A percentile compares a stretch with the other conserved stretches of the same genome.
These are phyloP conservation scores for Actias luna DNA, from an alignment of 2,888 invertebrate genomes.

Conservation along the genomic window DNA sequence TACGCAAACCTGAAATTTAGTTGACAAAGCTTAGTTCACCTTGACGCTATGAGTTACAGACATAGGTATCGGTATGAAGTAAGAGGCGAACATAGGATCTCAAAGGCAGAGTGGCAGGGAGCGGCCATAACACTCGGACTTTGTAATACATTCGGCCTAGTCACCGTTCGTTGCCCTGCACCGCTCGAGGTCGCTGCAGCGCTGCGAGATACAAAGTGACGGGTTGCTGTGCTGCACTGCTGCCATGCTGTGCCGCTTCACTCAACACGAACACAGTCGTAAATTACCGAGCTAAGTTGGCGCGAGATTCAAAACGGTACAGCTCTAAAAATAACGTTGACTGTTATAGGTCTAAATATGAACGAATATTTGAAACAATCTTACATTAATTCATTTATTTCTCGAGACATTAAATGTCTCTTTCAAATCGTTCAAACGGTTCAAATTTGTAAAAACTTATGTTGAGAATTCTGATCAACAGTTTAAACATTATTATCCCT, in stretches of 20 bases:
- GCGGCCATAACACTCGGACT: slow-evolving; percentile 76
- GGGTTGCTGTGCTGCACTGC: slow-evolving; percentile 33
- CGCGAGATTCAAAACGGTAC: slow-evolving; percentile 43
- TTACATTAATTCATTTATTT: too few relatives aligned
- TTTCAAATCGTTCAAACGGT: too few relatives aligned
- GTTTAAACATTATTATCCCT: too few relatives aligned
- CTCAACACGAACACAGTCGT: slow-evolving; percentile 53
- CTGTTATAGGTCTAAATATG: background rate
- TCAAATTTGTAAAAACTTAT: too few relatives aligned
- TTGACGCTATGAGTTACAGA: slow-evolving; percentile 68
- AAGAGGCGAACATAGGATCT: slow-evolving; percentile 78
- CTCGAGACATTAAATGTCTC: too few relatives aligned
- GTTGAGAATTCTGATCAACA: too few relatives aligned
- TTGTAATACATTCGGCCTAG: slow-evolving; percentile 81
- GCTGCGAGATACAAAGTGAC: slow-evolving; percentile 32
- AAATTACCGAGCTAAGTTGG: slow-evolving; percentile 53
- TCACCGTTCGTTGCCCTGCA: slow-evolving; percentile 78
- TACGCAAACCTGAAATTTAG: slow-evolving; percentile 12
- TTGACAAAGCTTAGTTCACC: slow-evolving; percentile 53
- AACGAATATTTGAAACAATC: too few relatives aligned
- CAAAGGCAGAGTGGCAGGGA: slow-evolving; percentile 74
- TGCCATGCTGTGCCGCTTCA: slow-evolving; percentile 37
- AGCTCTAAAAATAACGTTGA: background rate
- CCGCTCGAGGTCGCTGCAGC: slow-evolving; percentile 63
- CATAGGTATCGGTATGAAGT: slow-evolving; percentile 64